Conservation (phyloP, 2,113 vertebrate species). For the Pangasianodon gigas region DNA sequence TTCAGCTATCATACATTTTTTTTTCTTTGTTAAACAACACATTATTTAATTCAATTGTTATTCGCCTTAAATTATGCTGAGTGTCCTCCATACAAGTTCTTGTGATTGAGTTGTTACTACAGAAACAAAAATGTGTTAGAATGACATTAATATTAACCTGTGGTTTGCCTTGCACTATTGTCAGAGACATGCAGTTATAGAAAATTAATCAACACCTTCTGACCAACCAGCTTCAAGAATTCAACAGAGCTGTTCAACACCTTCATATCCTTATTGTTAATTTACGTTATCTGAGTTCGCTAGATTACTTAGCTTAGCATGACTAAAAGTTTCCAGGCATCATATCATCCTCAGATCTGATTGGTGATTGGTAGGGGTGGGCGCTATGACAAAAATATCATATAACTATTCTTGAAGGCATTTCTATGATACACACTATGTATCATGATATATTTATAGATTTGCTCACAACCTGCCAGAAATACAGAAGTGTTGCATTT, state of each 20-base stretch:
- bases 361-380: background rate
- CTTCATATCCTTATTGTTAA: background rate
- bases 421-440: background rate
- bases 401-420: background rate
- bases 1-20: background rate
- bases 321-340: background rate
- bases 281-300: background rate
- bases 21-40: background rate
- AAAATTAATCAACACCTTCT: background rate
- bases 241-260: background rate
- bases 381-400: background rate
- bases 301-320: background rate
- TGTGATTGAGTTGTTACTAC: background rate
- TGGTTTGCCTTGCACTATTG: background rate
- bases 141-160: background rate
- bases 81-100: background rate
- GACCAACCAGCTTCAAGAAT: background rate
- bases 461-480: background rate
- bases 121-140: background rate
- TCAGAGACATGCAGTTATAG: background rate
- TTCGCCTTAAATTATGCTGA: background rate
- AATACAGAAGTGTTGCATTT: background rate
- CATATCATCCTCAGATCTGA: background rate
- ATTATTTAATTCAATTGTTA: background rate
- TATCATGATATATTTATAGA: background rate